These are phyloP conservation scores for Phenacoccus solenopsis DNA, from an alignment of 1,140 invertebrate genomes.

Conservation along the genomic window DNA sequence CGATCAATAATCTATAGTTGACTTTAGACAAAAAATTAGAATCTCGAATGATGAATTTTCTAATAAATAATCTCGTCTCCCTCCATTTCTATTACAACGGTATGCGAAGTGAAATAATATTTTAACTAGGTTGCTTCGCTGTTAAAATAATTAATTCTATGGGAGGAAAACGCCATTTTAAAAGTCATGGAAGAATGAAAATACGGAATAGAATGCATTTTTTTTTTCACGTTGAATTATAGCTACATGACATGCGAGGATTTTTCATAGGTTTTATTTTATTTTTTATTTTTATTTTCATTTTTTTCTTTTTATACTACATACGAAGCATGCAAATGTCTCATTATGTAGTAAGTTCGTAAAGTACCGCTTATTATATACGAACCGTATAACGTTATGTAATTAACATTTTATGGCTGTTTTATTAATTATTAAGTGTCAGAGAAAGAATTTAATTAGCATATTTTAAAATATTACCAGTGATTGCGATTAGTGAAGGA, in stretches of 20 bases:
- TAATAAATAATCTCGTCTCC: too few species aligned
- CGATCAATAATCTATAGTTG: too few species aligned
- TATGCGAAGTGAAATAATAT: neutral
- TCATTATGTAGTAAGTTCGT: neutral
- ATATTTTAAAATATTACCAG: constrained; percentile 14
- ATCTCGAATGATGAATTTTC: too few species aligned
- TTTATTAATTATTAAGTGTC: constrained; percentile 18
- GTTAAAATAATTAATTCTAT: constrained; percentile 1
- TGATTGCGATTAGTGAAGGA: neutral
- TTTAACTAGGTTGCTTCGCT: neutral
- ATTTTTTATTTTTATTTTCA: neutral
- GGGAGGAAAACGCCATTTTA: constrained; percentile 9
- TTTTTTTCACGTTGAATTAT: constrained; percentile 1
- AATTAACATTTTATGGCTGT: constrained; percentile 17
- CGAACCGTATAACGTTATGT: constrained; percentile 5
- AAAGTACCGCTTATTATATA: constrained; percentile 14
- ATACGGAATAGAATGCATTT: neutral
- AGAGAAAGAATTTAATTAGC: constrained; percentile 16
- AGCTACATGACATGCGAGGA: constrained; percentile 9
- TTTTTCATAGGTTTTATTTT: constrained; percentile 8
- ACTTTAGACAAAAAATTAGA: too few species aligned
- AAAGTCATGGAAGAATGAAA: constrained; percentile 13
- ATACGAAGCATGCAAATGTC: constrained; percentile 8
- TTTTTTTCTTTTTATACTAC: neutral
- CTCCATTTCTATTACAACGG: too few species aligned